Base-by-base conservation (phyloP, 2,797 vertebrate genomes). In the Halcyon chelicuti region DNA sequence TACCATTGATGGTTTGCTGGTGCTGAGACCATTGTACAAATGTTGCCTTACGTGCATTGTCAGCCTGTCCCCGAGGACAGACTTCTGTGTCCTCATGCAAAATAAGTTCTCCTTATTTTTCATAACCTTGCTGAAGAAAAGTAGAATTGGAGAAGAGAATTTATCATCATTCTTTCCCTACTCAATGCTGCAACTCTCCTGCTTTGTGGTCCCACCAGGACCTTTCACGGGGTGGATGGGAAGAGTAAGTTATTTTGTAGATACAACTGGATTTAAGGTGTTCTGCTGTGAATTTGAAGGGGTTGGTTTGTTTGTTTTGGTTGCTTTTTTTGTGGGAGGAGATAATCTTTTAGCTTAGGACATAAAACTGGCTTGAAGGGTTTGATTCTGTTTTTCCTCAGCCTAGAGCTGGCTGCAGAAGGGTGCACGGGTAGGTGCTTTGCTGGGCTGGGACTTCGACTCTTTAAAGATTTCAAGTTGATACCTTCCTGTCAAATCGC, bases 11-110 rank as follows among this genome's bases (percentile, higher is more conserved):
- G 29, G 9, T 60, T 81, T 71, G 7, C 21, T 29, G 72, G 23
- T 57, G 81, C 66, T 72, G n/a, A 72, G 17, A 42, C 33, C n/a
- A 21, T 3, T 74, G 54, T 42, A 58, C 26, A 67, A 76, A 49
- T 20, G 11, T 57, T 88, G 60, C 25, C 23, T 78, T 67, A 0
- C 0, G 0, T 28, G 23, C 18, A 2, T 33, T 66, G 8, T 31
- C 61, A 44, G 8, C 39, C 19, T 29, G 37, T 62, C n/a, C 12
- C 8, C 85, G 33, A 71, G 55, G 39, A 29, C 7, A 42, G 65
- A 20, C n/a, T 71, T 26, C 19, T 42, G 1, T 51, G 12, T 81
- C 77, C 17, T 47, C 0, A 1, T 7, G 31, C 75, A 37, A 92
- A 76, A 6, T 2, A 29, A 19, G 18, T 63, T 82, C 16, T 84